Evolutionary conservation across 37 sponge, comb jelly and placozoan species (phyloP).

Genomic region (Aplysina aerophoba): DNA sequence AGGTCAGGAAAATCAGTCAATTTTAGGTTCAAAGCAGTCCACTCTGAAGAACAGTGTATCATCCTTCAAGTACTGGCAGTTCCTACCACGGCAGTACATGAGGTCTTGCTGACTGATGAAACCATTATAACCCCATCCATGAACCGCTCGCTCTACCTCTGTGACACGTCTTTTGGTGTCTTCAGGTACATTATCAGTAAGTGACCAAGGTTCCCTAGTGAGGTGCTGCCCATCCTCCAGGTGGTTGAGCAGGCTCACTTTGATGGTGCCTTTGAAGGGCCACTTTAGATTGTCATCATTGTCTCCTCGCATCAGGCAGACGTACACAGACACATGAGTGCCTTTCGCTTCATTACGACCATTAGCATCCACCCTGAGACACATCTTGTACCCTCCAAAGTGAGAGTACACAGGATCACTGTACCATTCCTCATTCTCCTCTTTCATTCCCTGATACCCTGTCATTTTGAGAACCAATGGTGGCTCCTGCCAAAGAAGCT

Average conservation of each 20-base stretch:
- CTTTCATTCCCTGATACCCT: too few relatives aligned
- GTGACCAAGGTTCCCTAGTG: conserved; percentile 9
- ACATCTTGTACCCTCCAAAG: conserved; percentile 44
- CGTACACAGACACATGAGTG: conserved; percentile 40
- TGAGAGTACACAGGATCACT: conserved; percentile 51
- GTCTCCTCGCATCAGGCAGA: conserved; percentile 45
- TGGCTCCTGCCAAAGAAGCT: too few relatives aligned
- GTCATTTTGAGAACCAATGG: too few relatives aligned
- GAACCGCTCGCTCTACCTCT: not conserved
- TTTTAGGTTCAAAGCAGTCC: not conserved
- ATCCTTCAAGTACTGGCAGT: not conserved
- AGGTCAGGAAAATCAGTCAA: not conserved
- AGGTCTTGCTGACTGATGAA: not conserved
- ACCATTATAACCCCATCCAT: not conserved
- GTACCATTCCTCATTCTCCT: conserved; percentile 17
- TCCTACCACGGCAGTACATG: not conserved
- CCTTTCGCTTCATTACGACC: not conserved
- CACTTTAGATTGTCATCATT: conserved; percentile 42
- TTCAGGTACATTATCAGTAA: not conserved
- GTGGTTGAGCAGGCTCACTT: conserved; percentile 53
- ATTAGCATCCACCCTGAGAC: conserved; percentile 38
- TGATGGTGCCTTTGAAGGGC: conserved; percentile 53
- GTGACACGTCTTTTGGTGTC: not conserved
- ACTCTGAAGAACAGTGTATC: not conserved
- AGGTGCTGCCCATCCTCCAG: conserved; percentile 30